A percentile compares a stretch with the other conserved stretches of the same genome.
These are phyloP conservation scores for Hololepta plana DNA, from an alignment of 2,888 invertebrate genomes.

Conservation along the genomic window DNA sequence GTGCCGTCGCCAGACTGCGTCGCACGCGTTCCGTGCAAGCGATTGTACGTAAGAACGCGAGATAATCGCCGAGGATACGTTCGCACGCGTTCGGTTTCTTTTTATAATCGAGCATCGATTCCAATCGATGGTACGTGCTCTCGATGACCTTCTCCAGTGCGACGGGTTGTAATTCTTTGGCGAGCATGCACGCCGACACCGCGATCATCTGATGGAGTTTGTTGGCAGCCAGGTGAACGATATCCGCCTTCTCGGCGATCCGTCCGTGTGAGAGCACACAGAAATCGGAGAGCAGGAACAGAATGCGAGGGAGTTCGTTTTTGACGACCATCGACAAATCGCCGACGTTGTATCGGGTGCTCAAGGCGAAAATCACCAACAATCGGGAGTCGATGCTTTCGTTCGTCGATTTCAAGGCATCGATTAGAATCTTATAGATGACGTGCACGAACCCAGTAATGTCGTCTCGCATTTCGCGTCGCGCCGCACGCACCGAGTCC, in stretches of 20 bases:
- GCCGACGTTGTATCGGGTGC: constrained; percentile 33
- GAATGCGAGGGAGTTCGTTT: constrained; percentile 30
- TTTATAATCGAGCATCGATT: constrained; percentile 14
- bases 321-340: constrained; percentile 38
- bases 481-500: constrained; percentile 34
- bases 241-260: constrained; percentile 18
- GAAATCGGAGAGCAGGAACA: constrained; percentile 19
- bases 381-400: constrained; percentile 28
- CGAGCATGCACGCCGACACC: constrained; percentile 33
- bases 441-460: constrained; percentile 33
- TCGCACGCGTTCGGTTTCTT: constrained; percentile 19
- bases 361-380: constrained; percentile 34
- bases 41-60: constrained; percentile 35
- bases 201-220: constrained; percentile 35
- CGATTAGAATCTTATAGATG: constrained; percentile 31
- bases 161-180: constrained; percentile 28
- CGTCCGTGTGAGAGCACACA: constrained; percentile 13
- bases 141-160: constrained; percentile 33
- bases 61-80: constrained; percentile 32
- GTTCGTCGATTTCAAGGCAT: constrained; percentile 22
- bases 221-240: constrained; percentile 29
- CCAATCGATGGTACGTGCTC: constrained; percentile 31
- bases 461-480: constrained; percentile 29
- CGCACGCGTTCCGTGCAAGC: constrained; percentile 29
- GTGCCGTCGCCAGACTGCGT: constrained; percentile 27